A percentile compares a stretch with the other conserved stretches of the same genome.
Evolutionary conservation across 1,140 invertebrate genomes (phyloP).

Genomic region (Bombus waltoni): DNA sequence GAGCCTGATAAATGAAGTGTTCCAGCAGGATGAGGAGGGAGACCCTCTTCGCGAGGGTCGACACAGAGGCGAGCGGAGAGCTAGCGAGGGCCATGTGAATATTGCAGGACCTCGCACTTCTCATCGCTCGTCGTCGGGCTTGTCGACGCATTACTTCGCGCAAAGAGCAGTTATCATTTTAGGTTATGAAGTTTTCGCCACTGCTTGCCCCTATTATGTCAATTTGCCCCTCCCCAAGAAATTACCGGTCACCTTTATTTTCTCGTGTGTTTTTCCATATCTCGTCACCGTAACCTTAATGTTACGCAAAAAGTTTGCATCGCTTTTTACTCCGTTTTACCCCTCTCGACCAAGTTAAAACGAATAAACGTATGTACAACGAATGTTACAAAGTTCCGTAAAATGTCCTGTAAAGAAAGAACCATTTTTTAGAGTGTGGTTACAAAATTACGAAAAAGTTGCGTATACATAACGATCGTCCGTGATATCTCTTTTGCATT

Average conservation of each 20-base stretch:
- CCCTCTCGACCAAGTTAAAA: no score
- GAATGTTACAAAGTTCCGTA: no score
- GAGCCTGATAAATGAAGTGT: slow-evolving; percentile 74
- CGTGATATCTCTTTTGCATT: background rate
- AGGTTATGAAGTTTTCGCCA: background rate
- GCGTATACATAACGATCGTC: no score
- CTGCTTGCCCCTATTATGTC: no score
- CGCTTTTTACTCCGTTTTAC: no score
- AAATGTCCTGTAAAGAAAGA: no score
- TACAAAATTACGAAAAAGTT: no score
- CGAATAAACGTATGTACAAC: no score
- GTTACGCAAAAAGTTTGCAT: background rate
- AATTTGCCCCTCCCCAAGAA: background rate
- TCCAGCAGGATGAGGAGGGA: slow-evolving; percentile 63
- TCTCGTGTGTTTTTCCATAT: no score
- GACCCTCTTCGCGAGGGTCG: slow-evolving; percentile 56
- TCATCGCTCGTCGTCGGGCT: slow-evolving; percentile 55
- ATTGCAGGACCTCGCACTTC: slow-evolving; percentile 67
- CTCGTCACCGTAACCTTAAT: background rate
- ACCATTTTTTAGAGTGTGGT: no score
- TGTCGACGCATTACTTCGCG: slow-evolving; percentile 58
- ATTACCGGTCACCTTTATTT: background rate
- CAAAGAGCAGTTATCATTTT: slow-evolving; percentile 22
- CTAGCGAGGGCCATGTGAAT: slow-evolving; percentile 66
- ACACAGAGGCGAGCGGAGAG: slow-evolving; percentile 55